Percentiles rank a stretch among this genome's conserved stretches.
Evolutionary conservation across 2,113 vertebrate species (phyloP).

Genomic region (Sceloporus tristichus): DNA sequence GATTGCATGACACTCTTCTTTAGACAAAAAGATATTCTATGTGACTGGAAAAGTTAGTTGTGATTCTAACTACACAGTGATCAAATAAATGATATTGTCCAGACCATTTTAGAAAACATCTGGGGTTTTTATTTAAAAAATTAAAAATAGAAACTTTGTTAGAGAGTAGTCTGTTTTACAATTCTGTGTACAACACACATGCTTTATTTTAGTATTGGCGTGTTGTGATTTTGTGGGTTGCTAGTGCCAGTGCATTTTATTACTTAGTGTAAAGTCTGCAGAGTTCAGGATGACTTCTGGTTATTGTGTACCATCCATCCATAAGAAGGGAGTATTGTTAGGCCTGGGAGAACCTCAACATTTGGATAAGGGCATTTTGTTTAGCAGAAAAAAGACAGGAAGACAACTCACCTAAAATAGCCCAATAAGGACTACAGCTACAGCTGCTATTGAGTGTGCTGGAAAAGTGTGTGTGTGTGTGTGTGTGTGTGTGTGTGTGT

Average conservation of each 20-base stretch:
- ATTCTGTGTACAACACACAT: not conserved
- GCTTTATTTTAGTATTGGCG: not conserved
- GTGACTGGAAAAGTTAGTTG: not conserved
- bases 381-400: no score
- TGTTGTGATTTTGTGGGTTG: not conserved
- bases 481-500: no score
- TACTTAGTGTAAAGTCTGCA: not conserved
- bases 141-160: not conserved
- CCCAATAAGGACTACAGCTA: no score
- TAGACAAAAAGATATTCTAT: conserved; percentile 2
- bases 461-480: no score
- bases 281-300: no score
- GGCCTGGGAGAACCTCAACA: not conserved
- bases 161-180: not conserved
- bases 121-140: not conserved
- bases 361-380: not conserved
- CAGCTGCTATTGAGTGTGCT: no score
- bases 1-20: not conserved
- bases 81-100: not conserved
- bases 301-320: not conserved
- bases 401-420: no score
- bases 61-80: not conserved
- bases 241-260: not conserved
- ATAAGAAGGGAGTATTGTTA: not conserved
- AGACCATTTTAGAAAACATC: not conserved